phyloP scores from a whole-genome alignment of 2,113 vertebrate genomes.

The human (Homo sapiens) region GRCh38 chr1:185103501-185104000 shows the following conservation, averaged over 20 bases:
- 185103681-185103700: background rate
- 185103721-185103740: background rate
- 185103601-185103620: background rate
- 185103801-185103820: slow-evolving; percentile 7
- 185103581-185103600: background rate
- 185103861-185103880: slow-evolving; percentile 30
- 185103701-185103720: background rate
- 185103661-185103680: background rate
- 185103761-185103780: background rate
- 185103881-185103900: background rate
- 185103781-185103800: background rate
- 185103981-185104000: background rate
- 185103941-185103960: background rate
- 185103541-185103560: background rate
- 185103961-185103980: background rate
- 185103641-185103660: background rate
- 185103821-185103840: background rate
- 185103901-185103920: background rate
- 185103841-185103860: background rate
- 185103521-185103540: slow-evolving; percentile 14
- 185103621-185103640: background rate
- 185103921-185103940: background rate
- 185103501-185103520: background rate
- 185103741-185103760: background rate
- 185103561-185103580: background rate